phyloP scores from a whole-genome alignment of 1,140 invertebrate species.

The Chironomus striatipennis region DNA sequence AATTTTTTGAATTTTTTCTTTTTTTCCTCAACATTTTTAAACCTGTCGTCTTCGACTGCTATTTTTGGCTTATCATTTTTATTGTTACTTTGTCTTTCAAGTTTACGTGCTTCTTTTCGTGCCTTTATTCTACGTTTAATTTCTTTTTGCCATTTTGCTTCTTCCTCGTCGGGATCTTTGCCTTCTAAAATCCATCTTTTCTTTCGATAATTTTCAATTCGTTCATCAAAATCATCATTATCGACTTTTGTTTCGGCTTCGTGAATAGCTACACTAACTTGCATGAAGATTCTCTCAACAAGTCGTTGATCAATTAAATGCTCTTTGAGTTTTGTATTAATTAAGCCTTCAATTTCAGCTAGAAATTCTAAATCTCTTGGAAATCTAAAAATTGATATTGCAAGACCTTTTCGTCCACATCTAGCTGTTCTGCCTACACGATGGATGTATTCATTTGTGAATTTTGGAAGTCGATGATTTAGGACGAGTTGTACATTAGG shows the following conservation, averaged over 20 bases:
- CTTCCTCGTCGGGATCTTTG: constrained; percentile 68
- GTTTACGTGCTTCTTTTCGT: background rate
- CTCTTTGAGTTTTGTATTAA: constrained; percentile 78
- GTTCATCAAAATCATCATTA: constrained; percentile 84
- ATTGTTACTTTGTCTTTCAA: background rate
- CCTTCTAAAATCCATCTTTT: constrained; percentile 82
- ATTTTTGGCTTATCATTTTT: constrained; percentile 27
- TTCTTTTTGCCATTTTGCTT: constrained; percentile 38
- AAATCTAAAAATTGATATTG: constrained; percentile 79
- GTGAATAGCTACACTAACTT: constrained; percentile 81
- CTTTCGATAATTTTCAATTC: constrained; percentile 74
- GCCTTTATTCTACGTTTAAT: constrained; percentile 10
- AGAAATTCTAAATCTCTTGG: constrained; percentile 84
- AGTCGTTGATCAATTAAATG: constrained; percentile 33
- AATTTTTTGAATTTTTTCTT: constrained; percentile 27
- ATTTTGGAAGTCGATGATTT: constrained; percentile 85
- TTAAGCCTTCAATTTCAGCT: constrained; percentile 74
- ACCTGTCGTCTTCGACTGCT: constrained; percentile 35
- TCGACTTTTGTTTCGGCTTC: constrained; percentile 89
- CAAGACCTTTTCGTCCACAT: constrained; percentile 75
- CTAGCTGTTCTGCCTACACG: constrained; percentile 93
- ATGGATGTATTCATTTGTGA: constrained; percentile 92
- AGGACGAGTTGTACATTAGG: constrained; percentile 85
- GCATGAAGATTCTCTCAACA: constrained; percentile 63
- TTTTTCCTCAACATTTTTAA: constrained; percentile 34